Percentiles rank a stretch among this genome's conserved stretches.
Conservation (phyloP, 2,888 invertebrate genomes). For the Perizoma flavofasciatum region DNA sequence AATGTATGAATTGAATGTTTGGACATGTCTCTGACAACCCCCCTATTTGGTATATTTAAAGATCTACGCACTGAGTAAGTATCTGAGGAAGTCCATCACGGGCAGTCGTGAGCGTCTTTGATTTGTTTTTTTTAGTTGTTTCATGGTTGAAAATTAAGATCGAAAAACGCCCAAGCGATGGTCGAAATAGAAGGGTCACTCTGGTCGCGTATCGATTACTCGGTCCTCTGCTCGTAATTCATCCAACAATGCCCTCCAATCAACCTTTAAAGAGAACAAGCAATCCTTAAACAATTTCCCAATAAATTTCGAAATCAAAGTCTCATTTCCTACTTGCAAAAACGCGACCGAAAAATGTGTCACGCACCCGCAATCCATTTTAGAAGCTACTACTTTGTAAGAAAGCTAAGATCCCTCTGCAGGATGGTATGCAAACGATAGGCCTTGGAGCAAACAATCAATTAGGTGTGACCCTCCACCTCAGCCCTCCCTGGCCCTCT, state of each 20-base stretch:
- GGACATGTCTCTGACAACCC: no score
- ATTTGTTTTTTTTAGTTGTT: no score
- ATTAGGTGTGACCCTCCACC: slow-evolving; percentile 29
- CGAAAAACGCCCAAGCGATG: no score
- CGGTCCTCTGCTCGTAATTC: slow-evolving; percentile 9
- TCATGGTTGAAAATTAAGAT: no score
- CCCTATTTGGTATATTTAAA: no score
- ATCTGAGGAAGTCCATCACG: no score
- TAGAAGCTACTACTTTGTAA: background rate
- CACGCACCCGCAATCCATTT: background rate
- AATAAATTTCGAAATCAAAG: slow-evolving; percentile 18
- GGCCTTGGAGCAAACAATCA: slow-evolving; percentile 30
- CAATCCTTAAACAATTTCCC: slow-evolving; percentile 16
- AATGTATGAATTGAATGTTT: no score
- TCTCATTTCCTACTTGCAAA: slow-evolving; percentile 25
- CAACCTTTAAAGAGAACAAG: slow-evolving; percentile 16
- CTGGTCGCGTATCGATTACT: slow-evolving; percentile 1
- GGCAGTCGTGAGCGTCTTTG: no score
- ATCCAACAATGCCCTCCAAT: slow-evolving; percentile 17
- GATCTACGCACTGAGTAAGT: no score
- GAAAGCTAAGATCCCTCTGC: slow-evolving; percentile 19
- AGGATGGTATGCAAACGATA: slow-evolving; percentile 24
- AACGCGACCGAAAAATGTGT: slow-evolving; percentile 5
- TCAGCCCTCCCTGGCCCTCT: slow-evolving; percentile 8
- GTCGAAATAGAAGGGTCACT: slow-evolving; percentile 1